These are phyloP conservation scores for Calliopum simillimum DNA, from an alignment of 2,888 invertebrate species.

Conservation along the genomic window DNA sequence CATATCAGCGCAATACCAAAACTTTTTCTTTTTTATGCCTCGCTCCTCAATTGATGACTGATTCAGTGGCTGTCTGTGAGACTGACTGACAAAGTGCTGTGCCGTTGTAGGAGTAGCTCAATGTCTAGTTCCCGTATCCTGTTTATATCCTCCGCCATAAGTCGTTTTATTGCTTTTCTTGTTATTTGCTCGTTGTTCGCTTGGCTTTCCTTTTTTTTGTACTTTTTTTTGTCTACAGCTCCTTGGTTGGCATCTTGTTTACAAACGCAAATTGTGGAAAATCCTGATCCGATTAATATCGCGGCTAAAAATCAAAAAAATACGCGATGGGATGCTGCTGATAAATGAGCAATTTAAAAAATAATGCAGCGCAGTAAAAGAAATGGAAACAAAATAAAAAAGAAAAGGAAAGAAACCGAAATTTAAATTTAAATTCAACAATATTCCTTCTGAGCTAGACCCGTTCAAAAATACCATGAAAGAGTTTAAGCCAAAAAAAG, in stretches of 20 bases:
- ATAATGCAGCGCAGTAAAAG: too few relatives aligned
- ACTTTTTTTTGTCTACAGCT: background rate
- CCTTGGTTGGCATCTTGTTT: slow-evolving; percentile 15
- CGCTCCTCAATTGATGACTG: slow-evolving; percentile 9
- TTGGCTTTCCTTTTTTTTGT: background rate
- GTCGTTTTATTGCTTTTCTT: slow-evolving; percentile 24
- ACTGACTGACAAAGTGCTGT: background rate
- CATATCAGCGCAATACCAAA: background rate
- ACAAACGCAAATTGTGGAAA: slow-evolving; percentile 24
- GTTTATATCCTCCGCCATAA: slow-evolving; percentile 18
- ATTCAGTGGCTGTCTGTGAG: background rate
- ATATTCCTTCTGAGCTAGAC: too few relatives aligned
- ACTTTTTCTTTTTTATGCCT: background rate
- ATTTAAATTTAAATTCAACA: too few relatives aligned
- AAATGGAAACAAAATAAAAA: too few relatives aligned
- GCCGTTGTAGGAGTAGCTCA: background rate
- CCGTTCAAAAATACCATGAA: too few relatives aligned
- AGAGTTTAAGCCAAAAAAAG: too few relatives aligned
- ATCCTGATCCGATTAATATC: slow-evolving; percentile 45
- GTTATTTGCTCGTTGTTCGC: slow-evolving; percentile 7
- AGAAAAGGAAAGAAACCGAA: too few relatives aligned
- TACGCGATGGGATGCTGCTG: slow-evolving; percentile 47
- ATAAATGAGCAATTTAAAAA: slow-evolving; percentile 47
- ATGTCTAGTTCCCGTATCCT: background rate
- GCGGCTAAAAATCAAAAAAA: slow-evolving; percentile 42